Conservation (phyloP, 2,113 vertebrate genomes). For the Crotalus horridus region DNA sequence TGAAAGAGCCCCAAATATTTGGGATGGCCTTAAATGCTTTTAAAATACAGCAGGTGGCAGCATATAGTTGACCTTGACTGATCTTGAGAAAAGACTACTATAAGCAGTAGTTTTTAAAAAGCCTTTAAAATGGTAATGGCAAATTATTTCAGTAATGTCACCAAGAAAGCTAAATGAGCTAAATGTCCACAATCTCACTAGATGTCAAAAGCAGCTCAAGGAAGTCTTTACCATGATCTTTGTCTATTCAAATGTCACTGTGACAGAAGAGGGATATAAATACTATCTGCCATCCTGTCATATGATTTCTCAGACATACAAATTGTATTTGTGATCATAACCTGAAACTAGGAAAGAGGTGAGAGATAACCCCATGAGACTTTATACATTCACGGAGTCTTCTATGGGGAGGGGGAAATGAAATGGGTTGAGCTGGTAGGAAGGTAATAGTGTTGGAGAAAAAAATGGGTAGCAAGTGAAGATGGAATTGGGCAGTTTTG, state of each 20-base stretch:
- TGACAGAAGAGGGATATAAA: not conserved
- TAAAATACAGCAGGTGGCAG: not conserved
- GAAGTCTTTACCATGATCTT: not conserved
- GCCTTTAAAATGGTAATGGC: not conserved
- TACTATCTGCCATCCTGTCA: not conserved
- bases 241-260: not conserved
- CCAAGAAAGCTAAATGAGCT: not conserved
- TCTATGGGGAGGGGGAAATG: not conserved
- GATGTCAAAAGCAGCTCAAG: not conserved
- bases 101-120: not conserved
- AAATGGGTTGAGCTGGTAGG: not conserved
- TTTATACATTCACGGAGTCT: not conserved
- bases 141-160: not conserved
- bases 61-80: not conserved
- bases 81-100: not conserved
- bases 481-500: not conserved
- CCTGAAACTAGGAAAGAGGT: not conserved
- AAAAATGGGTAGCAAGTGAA: not conserved
- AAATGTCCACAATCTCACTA: not conserved
- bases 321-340: not conserved
- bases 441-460: not conserved
- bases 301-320: not conserved
- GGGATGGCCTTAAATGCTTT: not conserved
- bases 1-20: not conserved
- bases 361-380: not conserved